Conservation (phyloP, 2,113 vertebrate genomes). For the Tor tambroides region DNA sequence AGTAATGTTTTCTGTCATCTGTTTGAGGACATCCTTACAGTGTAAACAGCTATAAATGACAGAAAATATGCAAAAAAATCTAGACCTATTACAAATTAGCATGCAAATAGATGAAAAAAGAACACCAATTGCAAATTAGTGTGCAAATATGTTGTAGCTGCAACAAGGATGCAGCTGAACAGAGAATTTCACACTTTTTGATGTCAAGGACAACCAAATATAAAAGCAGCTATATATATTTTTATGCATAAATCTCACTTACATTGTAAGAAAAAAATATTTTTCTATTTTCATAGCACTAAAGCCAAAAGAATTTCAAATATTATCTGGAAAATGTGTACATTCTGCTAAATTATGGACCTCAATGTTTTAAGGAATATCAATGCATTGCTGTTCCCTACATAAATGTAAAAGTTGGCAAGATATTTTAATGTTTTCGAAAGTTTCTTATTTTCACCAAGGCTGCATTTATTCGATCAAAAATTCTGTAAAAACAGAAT, state of each 20-base stretch:
- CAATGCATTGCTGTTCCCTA: neutral
- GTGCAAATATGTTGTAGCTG: neutral
- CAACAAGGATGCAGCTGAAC: neutral
- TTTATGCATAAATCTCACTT: neutral
- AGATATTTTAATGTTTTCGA: neutral
- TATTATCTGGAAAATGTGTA: neutral
- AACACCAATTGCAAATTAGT: neutral
- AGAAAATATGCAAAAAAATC: neutral
- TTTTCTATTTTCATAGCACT: neutral
- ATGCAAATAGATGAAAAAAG: neutral
- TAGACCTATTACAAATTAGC: neutral
- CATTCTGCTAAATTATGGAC: neutral
- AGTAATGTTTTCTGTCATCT: neutral
- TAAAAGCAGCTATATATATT: neutral
- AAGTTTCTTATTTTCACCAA: neutral
- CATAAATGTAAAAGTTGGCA: neutral
- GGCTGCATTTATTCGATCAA: neutral
- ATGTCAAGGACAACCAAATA: neutral
- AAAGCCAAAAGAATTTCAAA: neutral
- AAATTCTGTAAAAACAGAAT: constrained; percentile 50
- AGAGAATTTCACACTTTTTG: neutral
- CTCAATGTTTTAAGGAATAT: neutral
- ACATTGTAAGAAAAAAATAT: neutral
- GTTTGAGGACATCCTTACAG: neutral
- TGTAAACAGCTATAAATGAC: constrained; percentile 9